Evolutionary conservation across 2,888 invertebrate species (phyloP).

Genomic region (Cerastis leucographa): DNA sequence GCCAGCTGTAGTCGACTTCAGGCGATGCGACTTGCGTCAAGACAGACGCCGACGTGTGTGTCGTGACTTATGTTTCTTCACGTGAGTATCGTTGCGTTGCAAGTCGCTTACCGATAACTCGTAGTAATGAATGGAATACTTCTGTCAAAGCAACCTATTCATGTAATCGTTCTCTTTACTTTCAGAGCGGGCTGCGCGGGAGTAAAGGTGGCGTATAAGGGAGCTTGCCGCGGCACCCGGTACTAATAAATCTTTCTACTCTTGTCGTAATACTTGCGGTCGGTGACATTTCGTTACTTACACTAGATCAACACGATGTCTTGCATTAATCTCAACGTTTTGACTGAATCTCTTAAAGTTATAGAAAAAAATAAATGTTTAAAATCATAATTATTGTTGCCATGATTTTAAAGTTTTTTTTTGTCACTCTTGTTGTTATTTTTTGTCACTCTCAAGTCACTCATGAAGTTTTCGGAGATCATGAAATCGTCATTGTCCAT

Average conservation of each 20-base stretch:
- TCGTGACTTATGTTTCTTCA: not conserved
- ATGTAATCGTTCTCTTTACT: not conserved
- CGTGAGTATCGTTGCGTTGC: no score
- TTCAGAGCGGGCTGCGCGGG: conserved; percentile 4
- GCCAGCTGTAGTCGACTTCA: no score
- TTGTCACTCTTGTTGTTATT: no score
- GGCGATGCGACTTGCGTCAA: not conserved
- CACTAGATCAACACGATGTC: not conserved
- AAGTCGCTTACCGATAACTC: no score
- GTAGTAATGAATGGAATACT: not conserved
- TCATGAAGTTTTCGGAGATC: no score
- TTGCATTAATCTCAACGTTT: conserved; percentile 14
- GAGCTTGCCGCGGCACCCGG: accelerated
- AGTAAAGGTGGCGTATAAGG: not conserved
- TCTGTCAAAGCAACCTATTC: not conserved
- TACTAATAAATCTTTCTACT: not conserved
- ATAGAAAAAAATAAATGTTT: not conserved
- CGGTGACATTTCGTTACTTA: accelerated
- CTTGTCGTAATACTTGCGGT: not conserved
- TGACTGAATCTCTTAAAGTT: not conserved
- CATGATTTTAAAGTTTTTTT: not conserved
- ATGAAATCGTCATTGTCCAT: no score
- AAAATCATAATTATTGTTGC: no score
- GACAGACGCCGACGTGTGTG: not conserved
- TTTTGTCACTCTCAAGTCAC: no score